Evolutionary conservation across 1,140 invertebrate species (phyloP), one percentile per base, ranked within the genome.

Genomic region (Meloidogyne floridensis): DNA sequence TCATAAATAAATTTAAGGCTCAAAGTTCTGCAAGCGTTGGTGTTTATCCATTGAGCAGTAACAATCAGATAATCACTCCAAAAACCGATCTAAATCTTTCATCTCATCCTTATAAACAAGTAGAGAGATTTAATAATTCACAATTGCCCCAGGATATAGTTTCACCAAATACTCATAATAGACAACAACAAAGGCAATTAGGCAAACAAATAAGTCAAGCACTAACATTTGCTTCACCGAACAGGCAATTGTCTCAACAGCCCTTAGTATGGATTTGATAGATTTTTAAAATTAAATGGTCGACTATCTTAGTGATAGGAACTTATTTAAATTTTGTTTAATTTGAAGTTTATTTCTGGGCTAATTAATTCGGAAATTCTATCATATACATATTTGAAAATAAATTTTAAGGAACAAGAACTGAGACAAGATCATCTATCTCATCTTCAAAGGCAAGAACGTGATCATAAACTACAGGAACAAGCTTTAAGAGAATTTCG

Each of bases 1-100:
- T 32, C 20, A 32, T 10, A 72, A 42, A 72, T 9, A 8, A 72
- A 76, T 75, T 81, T 81, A 72, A 89, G 87, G 87, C 84, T 53
- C 83, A 89, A 80, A 84, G 83, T 83, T 84, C 85, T 56, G 87
- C 84, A 71, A 85, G 83, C 54, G 87, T 89, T 78, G 88, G 90
- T 75, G 87, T 89, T 70, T 89, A 85, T 80, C 88, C 88, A 15
- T 79, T 88, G 69, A 84, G 72, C 79, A 76, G 72, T 74, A 84
- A 65, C 69, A 79, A 70, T 20, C 42, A 74, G 4, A 75, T 70
- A 32, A 65, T 59, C 43, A n/a, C 51, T 20, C 13, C 74, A n/a
- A 20, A 47, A 47, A 6, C 47, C 4, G 47, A 47, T 47, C 32
- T 32, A 32, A 47, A 47, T 47, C 47, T 6, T 8, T 47, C 70